Evolutionary conservation across 2,888 invertebrate genomes (phyloP), one percentile per base, ranked within the genome.

Genomic region (Timema podura): DNA sequence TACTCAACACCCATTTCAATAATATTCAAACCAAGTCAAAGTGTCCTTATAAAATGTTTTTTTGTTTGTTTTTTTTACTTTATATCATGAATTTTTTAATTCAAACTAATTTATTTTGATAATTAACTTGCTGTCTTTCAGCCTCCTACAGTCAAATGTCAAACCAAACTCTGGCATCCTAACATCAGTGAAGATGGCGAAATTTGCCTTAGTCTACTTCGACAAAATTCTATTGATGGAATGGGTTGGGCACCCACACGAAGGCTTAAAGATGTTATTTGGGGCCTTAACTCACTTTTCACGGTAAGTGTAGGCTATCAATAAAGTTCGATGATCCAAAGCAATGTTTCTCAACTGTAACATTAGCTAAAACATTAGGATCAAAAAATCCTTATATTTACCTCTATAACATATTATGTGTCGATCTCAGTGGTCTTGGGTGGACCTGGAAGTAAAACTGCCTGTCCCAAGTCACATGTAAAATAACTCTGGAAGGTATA

Each of bases 191-290:
- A 95, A 76, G 91, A 92, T 74, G 97, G 97, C 15, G 93, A 95
- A 77, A 94, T 97, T 45, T 98, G 97, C 80, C 83, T 98, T 54
- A 96, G 96, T 61, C 84, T 98, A 68, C 83, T 98, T 71, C 84
- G 97, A 71, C 92, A 94, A 81, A 96, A 91, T 76, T 95, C 96
- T 69, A 91, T 96, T 75, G 97, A 97, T 82, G 95, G 94, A 74
- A 87, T 93, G 77, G 96, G 96, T 51, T 96, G 96, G 96, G 95
- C 96, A 10, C 96, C 96, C 1, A 97, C 95, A 1, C 84, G 96
- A 76, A 88, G 90, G 81, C 84, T 97, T 54, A 95, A 95, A 79
- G 96, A 97, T 83, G 92, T 97, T 70, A 90, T 96, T 5, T 96
- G 96, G 93, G 97, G 97, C 64, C 85, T 97, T 64, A 93, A 95